Evolutionary conservation across 2,888 invertebrate species (phyloP), one percentile per base, ranked within the genome.

Genomic region (Netelia melanura): DNA sequence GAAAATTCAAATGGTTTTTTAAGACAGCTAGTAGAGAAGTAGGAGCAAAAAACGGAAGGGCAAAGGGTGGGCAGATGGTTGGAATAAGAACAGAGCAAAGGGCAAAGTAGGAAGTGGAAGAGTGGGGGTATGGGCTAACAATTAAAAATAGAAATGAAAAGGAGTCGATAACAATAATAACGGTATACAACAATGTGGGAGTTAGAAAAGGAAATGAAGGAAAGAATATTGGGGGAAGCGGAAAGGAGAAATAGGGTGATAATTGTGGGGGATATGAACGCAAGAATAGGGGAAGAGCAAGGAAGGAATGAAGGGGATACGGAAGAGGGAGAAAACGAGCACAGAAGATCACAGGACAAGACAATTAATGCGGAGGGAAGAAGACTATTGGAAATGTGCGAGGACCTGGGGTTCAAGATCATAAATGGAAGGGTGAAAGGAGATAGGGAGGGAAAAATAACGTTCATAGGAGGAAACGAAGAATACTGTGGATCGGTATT

Each of bases 111-210:
- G 2, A 62, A 38, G 43, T 62, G 14, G 30, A 44, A 44, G 74
- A 74, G 62, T 74, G 74, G 74, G 43, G 17, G 8, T 25, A 54
- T n/a, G 58, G 17, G 21, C n/a, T 58, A 58, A 58, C 3, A 58
- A 58, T 58, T 21, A 58, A 58, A 58, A 21, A 38, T 8, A 38
- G 38, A 38, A 6, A 38, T 38, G 8, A 38, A 38, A 38, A 8
- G 38, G 38, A 38, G 3, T 14, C 14, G 30, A 10, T 30, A n/a
- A 3, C 62, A 30, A 62, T 62, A 62, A 56, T 72, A 14, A 72
- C 75, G 14, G 62, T 21, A 44, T 64, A 75, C 14, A 75, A 75
- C 48, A 75, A 75, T 48, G 64, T 44, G 23, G 64, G 75, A 17
- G 17, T 62, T 10, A 62, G 38, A 75, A 30, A 62, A 25, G 3